Evolutionary conservation across 2,797 vertebrate genomes (phyloP), one percentile per base, ranked within the genome.

Genomic region (Tarsius wallacei): DNA sequence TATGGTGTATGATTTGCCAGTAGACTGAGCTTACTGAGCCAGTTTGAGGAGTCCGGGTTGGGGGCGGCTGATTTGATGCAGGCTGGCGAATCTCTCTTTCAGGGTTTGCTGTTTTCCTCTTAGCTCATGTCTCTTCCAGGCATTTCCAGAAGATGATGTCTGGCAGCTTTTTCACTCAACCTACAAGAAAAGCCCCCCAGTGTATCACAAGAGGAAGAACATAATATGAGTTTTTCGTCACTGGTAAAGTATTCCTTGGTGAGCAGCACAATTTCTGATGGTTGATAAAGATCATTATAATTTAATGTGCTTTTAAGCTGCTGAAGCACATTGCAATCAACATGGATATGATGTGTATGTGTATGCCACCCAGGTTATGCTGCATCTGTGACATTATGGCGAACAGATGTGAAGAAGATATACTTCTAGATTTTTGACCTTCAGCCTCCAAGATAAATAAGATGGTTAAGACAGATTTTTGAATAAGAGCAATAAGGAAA

Each of bases 1-100:
- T 97, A 97, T 57, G 93, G 57, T 87, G 49, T 96, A 92, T 71
- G 93, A 96, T 97, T 97, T 71, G 31, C 90, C 98, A 97, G 81
- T 13, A 93, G 74, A 93, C 26, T 68, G 61, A 97, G 95, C 2
- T 97, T 84, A 88, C 89, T 90, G 96, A 97, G 88, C 97, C 93
- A 80, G 71, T 96, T 17, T 96, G 86, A 97, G 66, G 47, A 93
- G 77, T 49, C 19, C 49, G 87, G 91, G 22, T 85, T 82, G 80
- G 70, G 87, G 83, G 53, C 82, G 21, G 55, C 53, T 94, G 96
- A 97, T 93, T 87, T 85, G 86, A 97, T 97, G 24, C 73, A 93
- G 94, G 51, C 21, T 97, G 96, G 91, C 95, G 95, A 84, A 93
- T 91, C 53, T 96, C 85, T 88, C 66, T 87, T 91, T 95, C 36